These are phyloP conservation scores for Malurus elegans DNA, from an alignment of 2,113 vertebrate species.

Conservation along the genomic window DNA sequence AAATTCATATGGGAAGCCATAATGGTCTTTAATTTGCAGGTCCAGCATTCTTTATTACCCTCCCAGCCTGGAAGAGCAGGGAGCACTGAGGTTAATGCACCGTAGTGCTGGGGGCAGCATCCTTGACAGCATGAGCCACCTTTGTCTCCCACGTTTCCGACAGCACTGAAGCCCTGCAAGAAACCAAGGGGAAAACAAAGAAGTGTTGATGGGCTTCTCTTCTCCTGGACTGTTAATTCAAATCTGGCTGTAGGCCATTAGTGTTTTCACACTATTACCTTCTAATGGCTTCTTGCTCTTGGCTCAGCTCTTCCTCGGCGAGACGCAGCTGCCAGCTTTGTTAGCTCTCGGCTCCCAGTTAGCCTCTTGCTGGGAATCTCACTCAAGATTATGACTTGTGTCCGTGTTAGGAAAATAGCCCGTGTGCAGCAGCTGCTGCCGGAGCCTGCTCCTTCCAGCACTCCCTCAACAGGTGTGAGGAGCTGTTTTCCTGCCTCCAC, in stretches of 20 bases:
- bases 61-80: background rate
- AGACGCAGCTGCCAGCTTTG: slow-evolving; percentile 25
- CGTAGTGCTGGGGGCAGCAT: background rate
- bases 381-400: slow-evolving; percentile 34
- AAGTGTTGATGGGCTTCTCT: background rate
- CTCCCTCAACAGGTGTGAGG: background rate
- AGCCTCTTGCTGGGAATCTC: slow-evolving; percentile 56
- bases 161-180: background rate
- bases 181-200: background rate
- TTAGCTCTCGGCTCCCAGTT: slow-evolving; percentile 11
- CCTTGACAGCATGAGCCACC: background rate
- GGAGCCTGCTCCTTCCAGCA: background rate
- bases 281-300: slow-evolving; percentile 52
- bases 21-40: background rate
- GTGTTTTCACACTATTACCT: slow-evolving; percentile 55
- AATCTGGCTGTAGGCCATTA: slow-evolving; percentile 46
- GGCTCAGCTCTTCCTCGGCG: slow-evolving; percentile 27
- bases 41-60: background rate
- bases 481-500: background rate
- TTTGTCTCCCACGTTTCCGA: background rate
- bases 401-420: background rate
- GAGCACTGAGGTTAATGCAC: background rate
- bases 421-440: background rate
- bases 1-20: background rate
- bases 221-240: slow-evolving; percentile 36